Conservation (phyloP, 1,140 invertebrate species). For the Brachionus angularis region DNA sequence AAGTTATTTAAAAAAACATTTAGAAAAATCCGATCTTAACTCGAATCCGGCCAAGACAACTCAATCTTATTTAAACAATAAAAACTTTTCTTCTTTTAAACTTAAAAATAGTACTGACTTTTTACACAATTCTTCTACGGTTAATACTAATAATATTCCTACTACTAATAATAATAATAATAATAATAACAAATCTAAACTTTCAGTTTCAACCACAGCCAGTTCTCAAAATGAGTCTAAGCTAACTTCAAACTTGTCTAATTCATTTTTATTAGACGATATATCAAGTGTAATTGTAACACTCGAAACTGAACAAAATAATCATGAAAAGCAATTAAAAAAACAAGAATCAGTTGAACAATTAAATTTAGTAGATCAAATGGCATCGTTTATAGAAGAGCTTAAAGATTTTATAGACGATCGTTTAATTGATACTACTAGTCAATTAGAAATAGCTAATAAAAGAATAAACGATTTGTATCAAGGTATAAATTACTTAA, state of each 20-base stretch:
- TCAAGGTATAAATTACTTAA: slow-evolving; percentile 20
- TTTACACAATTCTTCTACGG: too few relatives aligned
- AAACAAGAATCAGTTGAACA: not conserved
- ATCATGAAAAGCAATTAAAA: too few relatives aligned
- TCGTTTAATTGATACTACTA: slow-evolving; percentile 16
- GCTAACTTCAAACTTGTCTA: too few relatives aligned
- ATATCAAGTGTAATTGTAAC: slow-evolving; percentile 10
- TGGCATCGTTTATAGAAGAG: slow-evolving; percentile 27
- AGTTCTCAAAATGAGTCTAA: not conserved
- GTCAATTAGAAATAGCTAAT: slow-evolving; percentile 25
- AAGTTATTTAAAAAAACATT: slow-evolving; percentile 21
- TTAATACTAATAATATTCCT: too few relatives aligned
- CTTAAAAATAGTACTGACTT: slow-evolving; percentile 9
- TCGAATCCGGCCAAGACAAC: too few relatives aligned
- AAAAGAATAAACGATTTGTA: slow-evolving; percentile 12
- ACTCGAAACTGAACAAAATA: slow-evolving; percentile 18
- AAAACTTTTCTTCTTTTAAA: slow-evolving; percentile 23
- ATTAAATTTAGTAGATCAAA: slow-evolving; percentile 10
- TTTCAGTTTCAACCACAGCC: not conserved
- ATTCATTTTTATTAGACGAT: slow-evolving; percentile 27
- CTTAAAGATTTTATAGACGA: slow-evolving; percentile 30
- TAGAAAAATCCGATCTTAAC: slow-evolving; percentile 23
- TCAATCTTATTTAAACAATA: not conserved
- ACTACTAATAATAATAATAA: too few relatives aligned
- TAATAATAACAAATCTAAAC: too few relatives aligned